These are phyloP conservation scores for Helicolenus hilgendorfi DNA, from an alignment of 2,797 vertebrate species.

Conservation along the genomic window DNA sequence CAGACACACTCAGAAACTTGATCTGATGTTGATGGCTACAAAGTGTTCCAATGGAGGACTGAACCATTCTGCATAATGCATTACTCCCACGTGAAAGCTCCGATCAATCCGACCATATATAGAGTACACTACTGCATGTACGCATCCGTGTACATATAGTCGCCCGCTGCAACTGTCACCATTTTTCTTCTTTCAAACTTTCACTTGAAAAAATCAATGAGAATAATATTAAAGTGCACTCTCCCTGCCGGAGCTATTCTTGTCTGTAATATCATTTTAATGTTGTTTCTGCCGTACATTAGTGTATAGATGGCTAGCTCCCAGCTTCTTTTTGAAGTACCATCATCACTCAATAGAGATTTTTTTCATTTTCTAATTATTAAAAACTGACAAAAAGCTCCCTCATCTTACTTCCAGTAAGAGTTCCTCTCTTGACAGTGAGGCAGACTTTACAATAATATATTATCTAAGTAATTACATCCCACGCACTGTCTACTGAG, in stretches of 20 bases:
- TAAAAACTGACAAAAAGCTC: neutral
- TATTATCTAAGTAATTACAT: neutral
- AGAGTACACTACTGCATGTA: neutral
- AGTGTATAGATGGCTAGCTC: neutral
- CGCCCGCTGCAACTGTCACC: neutral
- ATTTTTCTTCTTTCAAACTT: neutral
- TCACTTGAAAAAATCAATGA: conserved; percentile 26
- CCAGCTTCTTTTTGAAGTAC: neutral
- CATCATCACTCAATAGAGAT: neutral
- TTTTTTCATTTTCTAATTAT: neutral
- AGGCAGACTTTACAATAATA: neutral
- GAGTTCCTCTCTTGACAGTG: neutral
- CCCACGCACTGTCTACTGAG: neutral
- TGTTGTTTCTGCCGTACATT: neutral
- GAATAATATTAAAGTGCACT: conserved; percentile 30
- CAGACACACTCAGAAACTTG: conserved; percentile 49
- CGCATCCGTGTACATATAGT: neutral
- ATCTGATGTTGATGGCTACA: conserved; percentile 59
- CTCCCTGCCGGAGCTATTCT: conserved; percentile 22
- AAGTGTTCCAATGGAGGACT: conserved; percentile 57
- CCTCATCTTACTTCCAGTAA: neutral
- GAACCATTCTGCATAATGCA: conserved; percentile 13
- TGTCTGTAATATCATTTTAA: conserved; percentile 22
- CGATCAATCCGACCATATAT: neutral
- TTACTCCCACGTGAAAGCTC: conserved; percentile 20